Evolutionary conservation across 2,888 invertebrate genomes (phyloP), one percentile per base, ranked within the genome.

Genomic region (Cyclophora albipunctata): DNA sequence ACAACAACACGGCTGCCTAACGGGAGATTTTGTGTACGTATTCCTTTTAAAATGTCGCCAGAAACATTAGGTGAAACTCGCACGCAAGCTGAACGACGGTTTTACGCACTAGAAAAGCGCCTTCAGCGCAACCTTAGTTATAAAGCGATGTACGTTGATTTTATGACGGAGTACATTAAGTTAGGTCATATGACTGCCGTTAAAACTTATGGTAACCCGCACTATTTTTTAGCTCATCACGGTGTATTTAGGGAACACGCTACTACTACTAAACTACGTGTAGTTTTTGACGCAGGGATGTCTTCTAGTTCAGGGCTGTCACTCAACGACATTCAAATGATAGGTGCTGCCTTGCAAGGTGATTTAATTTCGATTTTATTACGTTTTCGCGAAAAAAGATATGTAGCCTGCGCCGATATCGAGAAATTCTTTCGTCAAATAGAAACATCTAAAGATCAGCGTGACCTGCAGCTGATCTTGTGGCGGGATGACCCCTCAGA

Each of bases 301-400:
- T 7, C 34, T 34, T 41, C 44, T 5, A 34, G 45, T 20, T 46
- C 50, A 20, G 37, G 43, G 37, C 47, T 43, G 46, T 50, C 50
- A 2, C 45, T 54, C 34, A 49, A 47, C 6, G 57, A 67, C 4
- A 52, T 63, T 5, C 61, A 66, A 34, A 44, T 51, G 4, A 41
- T 57, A 2, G 68, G 69, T 33, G 64, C 67, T 4, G 35, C 56
- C 5, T 40, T 69, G 6, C 66, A 66, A 50, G 58, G 60, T 34
- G 60, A 64, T 47, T 37, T 70, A 45, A 57, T 67, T 47, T 54
- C 63, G 3, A 67, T 71, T n/a, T 40, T 70, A 3, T 47, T 67
- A 43, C 52, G 59, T 5, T 60, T 60, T 47, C 50, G 59, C 3
- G 57, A 59, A 37, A n/a, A n/a, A n/a, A n/a, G n/a, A n/a, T n/a